Evolutionary conservation across 2,888 invertebrate genomes (phyloP), one percentile per base, ranked within the genome.

Genomic region (Ferdinandea cuprea): DNA sequence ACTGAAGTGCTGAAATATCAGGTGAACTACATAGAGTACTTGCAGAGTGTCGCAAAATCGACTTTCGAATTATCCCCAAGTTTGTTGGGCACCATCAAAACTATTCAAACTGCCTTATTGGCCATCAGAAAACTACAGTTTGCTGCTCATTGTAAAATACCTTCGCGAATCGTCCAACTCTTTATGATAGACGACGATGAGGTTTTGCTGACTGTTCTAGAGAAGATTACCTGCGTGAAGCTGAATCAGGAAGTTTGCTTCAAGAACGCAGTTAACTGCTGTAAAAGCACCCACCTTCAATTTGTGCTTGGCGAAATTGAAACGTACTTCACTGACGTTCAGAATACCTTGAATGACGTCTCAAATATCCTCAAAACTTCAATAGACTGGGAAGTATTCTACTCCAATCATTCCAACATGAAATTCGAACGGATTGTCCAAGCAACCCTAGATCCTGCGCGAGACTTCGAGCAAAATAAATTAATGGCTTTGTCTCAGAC

Each of bases 181-280:
- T 85, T 81, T 9, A 85, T 86, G 85, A 56, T 73, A 1, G 79
- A 85, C 28, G 71, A 85, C 42, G 65, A 79, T 11, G 61, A 58
- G 1, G 74, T 85, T 35, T 21, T 85, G 32, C 66, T 79, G 11
- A 42, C 19, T 7, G 40, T 54, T 5, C 50, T 86, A 11, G 77
- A 76, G n/a, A 68, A 68, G 25, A 52, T 21, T 1, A 63, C 46
- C 7, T 32, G 19, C 5, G 9, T 30, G 1, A 52, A 58, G 11
- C 28, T 40, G 11, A 65, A 56, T 8, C 73, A 58, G 15, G 69
- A 69, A 2, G 4, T n/a, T 3, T 30, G 17, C 40, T 71, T 77
- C n/a, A 66, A 63, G 15, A 71, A 59, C 17, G 71, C 65, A 19
- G 25, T 61, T 9, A n/a, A 7, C 7, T 15, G 40, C 25, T 59